Evolutionary conservation across 2,797 vertebrate genomes (phyloP), one percentile per base, ranked within the genome.

Genomic region (Cirrhinus mrigala): DNA sequence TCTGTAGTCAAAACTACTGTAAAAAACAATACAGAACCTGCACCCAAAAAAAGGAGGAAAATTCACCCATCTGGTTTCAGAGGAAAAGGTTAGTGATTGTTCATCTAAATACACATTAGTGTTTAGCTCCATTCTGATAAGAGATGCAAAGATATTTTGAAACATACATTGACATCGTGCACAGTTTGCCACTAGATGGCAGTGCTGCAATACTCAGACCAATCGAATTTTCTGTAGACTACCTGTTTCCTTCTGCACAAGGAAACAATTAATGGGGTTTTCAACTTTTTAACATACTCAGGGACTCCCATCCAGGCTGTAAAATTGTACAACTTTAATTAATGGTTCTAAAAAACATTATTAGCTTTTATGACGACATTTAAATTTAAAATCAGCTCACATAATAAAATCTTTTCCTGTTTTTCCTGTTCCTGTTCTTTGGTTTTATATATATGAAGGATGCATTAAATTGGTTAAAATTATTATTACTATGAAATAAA

Each of bases 11-110:
- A 87, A 88, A 88, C 88, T 52, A 66, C 79, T 3, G 12, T 56
- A 18, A 83, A 50, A 64, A 83, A 58, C 48, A 60, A 33, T 69
- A 18, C 33, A 83, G 79, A 86, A 74, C 44, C 86, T 66, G 82
- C 60, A 12, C 44, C 33, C 7, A 89, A 84, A 73, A 90, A 75
- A 74, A 89, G 50, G 46, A 90, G 88, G 52, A 89, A 88, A 68
- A 84, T 90, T 85, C 88, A 88, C 24, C 85, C 76, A 0, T 89
- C 88, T 58, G 81, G 71, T 18, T 85, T 90, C 52, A 89, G 40
- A 64, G 87, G 88, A 62, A 90, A 86, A 78, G 88, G 90, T 85
- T 76, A 84, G 84, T 3, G 33, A 58, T 46, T 74, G 6, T 37
- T 79, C 11, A 68, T 48, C 11, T 29, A 24, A 58, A 27, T 12